Conservation (phyloP, 2,113 vertebrate species). For the Erythrolamprus reginae region DNA sequence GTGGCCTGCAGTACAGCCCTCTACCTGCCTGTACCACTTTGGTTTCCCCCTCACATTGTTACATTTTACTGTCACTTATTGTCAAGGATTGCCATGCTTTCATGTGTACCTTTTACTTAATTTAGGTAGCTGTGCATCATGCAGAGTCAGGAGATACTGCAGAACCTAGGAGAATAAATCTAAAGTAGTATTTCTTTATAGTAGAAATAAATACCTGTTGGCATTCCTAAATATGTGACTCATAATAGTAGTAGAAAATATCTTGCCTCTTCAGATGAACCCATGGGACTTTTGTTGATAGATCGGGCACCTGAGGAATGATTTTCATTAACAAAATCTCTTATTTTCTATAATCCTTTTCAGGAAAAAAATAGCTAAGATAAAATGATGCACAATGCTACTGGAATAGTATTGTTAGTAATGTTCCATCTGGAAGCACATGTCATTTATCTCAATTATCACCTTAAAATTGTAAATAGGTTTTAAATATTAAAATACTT, state of each 20-base stretch:
- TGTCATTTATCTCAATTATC: background rate
- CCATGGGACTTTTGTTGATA: background rate
- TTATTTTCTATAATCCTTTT: background rate
- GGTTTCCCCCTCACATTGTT: background rate
- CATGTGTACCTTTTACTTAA: background rate
- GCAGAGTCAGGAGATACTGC: background rate
- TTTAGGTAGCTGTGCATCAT: background rate
- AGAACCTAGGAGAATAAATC: background rate
- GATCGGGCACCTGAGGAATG: background rate
- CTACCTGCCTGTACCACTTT: too few relatives aligned
- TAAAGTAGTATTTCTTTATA: background rate
- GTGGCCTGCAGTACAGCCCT: too few relatives aligned
- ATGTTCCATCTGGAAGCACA: background rate
- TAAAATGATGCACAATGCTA: background rate
- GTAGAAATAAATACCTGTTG: background rate
- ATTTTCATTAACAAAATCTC: background rate
- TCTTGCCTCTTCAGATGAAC: background rate
- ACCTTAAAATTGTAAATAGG: background rate
- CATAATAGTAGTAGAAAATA: background rate
- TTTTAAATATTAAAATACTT: too few relatives aligned
- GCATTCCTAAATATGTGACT: background rate
- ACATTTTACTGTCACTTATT: background rate
- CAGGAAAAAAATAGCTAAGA: background rate
- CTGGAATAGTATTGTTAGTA: background rate
- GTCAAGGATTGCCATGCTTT: background rate